Percentiles rank a stretch among this genome's conserved stretches.
phyloP scores from a whole-genome alignment of 2,113 vertebrate species.

The Uropsilus gracilis region DNA sequence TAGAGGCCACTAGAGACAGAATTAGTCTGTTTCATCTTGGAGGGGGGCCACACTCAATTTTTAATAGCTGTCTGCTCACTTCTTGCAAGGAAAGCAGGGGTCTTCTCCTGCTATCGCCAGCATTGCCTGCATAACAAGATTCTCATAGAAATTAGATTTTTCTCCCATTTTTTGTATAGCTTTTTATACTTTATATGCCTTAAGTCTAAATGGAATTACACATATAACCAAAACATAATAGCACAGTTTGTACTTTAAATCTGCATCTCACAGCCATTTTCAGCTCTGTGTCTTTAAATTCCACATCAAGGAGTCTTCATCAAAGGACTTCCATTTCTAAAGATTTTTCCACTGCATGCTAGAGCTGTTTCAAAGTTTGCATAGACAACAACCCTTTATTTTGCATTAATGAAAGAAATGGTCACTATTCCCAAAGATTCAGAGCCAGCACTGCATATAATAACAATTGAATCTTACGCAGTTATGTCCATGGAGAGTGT shows the following conservation, averaged over 20 bases:
- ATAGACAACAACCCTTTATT: neutral
- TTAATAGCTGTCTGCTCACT: constrained; percentile 34
- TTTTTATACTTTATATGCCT: constrained; percentile 19
- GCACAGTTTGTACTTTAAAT: constrained; percentile 3
- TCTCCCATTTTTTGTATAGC: neutral
- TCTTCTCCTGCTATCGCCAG: constrained; percentile 17
- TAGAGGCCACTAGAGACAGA: neutral
- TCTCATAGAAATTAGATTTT: constrained; percentile 36
- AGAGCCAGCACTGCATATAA: neutral
- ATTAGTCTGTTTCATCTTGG: neutral
- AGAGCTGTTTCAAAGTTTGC: neutral
- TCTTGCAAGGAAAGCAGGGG: neutral
- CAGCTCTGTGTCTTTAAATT: constrained; percentile 27
- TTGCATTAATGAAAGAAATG: neutral
- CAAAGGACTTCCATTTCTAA: constrained; percentile 43
- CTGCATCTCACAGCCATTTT: neutral
- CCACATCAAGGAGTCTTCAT: neutral
- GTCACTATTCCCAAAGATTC: neutral
- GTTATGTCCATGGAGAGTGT: neutral
- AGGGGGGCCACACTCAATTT: constrained; percentile 25
- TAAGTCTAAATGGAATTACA: neutral
- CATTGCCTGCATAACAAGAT: neutral
- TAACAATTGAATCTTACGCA: neutral
- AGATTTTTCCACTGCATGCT: neutral
- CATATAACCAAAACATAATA: constrained; percentile 8